A percentile compares a stretch with the other conserved stretches of the same genome.
Conservation (phyloP, 2,888 invertebrate species). For the Heliconius sara region DNA sequence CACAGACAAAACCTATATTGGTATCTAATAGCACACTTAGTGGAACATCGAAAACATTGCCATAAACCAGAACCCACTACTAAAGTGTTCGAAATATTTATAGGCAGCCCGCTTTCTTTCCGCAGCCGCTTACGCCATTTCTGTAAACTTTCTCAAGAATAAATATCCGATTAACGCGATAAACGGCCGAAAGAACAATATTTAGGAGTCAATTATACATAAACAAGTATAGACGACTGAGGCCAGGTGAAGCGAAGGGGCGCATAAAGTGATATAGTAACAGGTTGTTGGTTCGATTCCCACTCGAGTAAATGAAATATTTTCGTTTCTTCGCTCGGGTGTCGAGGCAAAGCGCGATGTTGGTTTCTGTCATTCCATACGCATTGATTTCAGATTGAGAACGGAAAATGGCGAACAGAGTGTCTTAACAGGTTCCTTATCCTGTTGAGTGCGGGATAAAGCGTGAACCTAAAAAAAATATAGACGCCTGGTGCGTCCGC, state of each 20-base stretch:
- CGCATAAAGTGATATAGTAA: too few relatives aligned
- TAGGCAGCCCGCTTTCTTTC: slow-evolving; percentile 32
- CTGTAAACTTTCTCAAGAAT: slow-evolving; percentile 60
- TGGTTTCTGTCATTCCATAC: too few relatives aligned
- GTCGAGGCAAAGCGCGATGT: too few relatives aligned
- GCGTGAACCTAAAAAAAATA: too few relatives aligned
- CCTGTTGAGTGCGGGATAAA: too few relatives aligned
- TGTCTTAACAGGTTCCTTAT: too few relatives aligned
- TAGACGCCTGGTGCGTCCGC: too few relatives aligned
- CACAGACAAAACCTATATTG: background rate
- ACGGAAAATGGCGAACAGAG: too few relatives aligned
- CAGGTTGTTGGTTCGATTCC: too few relatives aligned
- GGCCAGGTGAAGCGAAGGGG: slow-evolving; percentile 53
- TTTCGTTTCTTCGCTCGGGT: too few relatives aligned
- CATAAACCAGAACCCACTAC: slow-evolving; percentile 11
- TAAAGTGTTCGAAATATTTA: slow-evolving; percentile 25
- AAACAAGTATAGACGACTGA: slow-evolving; percentile 65
- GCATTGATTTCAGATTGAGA: too few relatives aligned
- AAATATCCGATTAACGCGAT: slow-evolving; percentile 76
- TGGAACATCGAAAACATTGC: background rate
- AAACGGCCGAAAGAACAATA: slow-evolving; percentile 74
- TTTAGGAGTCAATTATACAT: slow-evolving; percentile 79
- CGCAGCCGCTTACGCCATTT: slow-evolving; percentile 40
- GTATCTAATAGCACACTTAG: background rate
- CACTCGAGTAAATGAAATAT: too few relatives aligned